Evolutionary conservation across 92 coral and sea anemone species (phyloP).

Genomic region (Diadumene lineata): DNA sequence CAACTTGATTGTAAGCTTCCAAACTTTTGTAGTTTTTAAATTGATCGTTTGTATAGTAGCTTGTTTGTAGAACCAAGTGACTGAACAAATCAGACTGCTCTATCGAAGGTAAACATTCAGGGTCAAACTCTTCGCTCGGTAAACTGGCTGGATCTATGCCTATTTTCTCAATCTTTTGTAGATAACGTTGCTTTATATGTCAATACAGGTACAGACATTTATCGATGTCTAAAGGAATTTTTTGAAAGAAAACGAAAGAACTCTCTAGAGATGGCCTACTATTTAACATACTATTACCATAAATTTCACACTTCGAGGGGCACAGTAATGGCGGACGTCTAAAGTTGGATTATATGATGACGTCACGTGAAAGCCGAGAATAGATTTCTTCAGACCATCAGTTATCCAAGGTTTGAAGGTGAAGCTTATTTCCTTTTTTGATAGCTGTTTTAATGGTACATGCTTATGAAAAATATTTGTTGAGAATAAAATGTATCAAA

Average conservation of each 20-base stretch:
- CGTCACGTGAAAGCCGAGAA: no score
- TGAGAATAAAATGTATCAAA: constrained; percentile 1
- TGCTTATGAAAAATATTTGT: constrained; percentile 11
- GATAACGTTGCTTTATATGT: constrained; percentile 16
- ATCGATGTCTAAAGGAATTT: no score
- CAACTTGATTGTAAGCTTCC: constrained; percentile 58
- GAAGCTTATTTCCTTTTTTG: constrained; percentile 7
- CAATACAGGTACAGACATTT: no score
- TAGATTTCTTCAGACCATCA: constrained; percentile 33
- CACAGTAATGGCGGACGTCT: no score
- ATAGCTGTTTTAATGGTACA: constrained; percentile 33
- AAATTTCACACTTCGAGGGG: no score
- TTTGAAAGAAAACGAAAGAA: no score
- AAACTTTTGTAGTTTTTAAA: constrained; percentile 38
- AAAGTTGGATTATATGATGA: no score
- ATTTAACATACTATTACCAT: no score
- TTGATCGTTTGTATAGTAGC: constrained; percentile 26
- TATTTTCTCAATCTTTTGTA: constrained; percentile 29
- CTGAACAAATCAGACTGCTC: constrained; percentile 6
- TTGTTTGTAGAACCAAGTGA: constrained; percentile 28
- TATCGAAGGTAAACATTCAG: constrained; percentile 29
- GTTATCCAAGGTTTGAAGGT: constrained; percentile 47
- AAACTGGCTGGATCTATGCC: constrained; percentile 37
- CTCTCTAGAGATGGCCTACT: no score
- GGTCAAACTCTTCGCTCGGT: constrained; percentile 29